These are phyloP conservation scores for Brachynemurus nebulosus DNA, from an alignment of 2,888 invertebrate species.

Conservation along the genomic window DNA sequence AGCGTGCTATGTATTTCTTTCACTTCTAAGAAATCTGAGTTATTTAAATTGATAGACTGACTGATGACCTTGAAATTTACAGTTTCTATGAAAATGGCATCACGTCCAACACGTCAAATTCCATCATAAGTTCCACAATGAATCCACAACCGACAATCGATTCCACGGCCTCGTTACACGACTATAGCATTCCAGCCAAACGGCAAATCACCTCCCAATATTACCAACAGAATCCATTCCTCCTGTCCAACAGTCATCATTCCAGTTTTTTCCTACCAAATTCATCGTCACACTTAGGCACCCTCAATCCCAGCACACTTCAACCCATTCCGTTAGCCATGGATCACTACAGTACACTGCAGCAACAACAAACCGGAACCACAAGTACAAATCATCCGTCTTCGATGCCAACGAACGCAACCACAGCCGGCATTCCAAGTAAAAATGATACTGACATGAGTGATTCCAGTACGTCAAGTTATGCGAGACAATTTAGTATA, in stretches of 20 bases:
- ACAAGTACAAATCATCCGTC: not conserved
- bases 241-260: conserved; percentile 26
- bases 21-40: no score
- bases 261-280: conserved; percentile 20
- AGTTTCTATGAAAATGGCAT: conserved; percentile 38
- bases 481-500: conserved; percentile 7
- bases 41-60: no score
- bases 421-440: not conserved
- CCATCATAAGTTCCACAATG: conserved; percentile 16
- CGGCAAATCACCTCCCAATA: conserved; percentile 24
- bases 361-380: conserved; percentile 15
- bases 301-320: conserved; percentile 22
- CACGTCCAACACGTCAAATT: conserved; percentile 9
- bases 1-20: no score
- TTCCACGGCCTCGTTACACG: not conserved
- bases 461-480: conserved; percentile 5
- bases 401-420: not conserved
- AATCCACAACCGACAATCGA: conserved; percentile 24
- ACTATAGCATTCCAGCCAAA: conserved; percentile 31
- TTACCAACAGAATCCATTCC: conserved; percentile 23
- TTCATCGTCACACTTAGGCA: conserved; percentile 1
- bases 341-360: conserved; percentile 34
- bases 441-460: not conserved
- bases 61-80: conserved; percentile 19
- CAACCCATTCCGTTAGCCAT: no score